phyloP scores from a whole-genome alignment of 2,888 invertebrate species.

The Podotricha telesiphe region DNA sequence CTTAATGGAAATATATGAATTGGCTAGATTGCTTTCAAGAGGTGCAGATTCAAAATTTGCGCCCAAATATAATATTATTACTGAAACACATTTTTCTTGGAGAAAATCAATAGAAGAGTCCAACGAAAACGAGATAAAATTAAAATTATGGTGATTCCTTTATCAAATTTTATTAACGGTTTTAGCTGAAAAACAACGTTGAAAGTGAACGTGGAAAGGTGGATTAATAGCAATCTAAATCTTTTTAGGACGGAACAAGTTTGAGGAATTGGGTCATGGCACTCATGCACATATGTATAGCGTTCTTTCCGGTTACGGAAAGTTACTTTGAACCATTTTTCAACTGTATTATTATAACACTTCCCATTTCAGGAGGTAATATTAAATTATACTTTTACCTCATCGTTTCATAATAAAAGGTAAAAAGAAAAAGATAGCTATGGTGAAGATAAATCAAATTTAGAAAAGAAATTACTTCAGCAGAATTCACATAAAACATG shows the following conservation, averaged over 20 bases:
- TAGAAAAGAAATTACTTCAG: no score
- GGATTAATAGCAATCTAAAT: slow-evolving; percentile 16
- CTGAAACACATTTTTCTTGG: no score
- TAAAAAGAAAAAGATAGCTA: no score
- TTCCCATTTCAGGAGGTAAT: not conserved
- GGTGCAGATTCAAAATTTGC: no score
- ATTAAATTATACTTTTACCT: not conserved
- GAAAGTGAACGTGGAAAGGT: slow-evolving; percentile 9
- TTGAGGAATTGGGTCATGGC: slow-evolving; percentile 20
- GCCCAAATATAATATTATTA: no score
- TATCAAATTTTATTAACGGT: slow-evolving; percentile 1
- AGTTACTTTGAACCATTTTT: slow-evolving; percentile 20
- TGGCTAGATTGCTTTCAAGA: no score
- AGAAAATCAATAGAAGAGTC: no score
- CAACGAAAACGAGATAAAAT: not conserved
- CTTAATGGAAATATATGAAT: no score
- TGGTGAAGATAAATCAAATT: no score
- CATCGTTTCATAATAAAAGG: no score
- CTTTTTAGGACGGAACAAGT: slow-evolving; percentile 24
- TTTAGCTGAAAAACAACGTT: slow-evolving; percentile 2
- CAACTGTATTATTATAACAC: slow-evolving; percentile 1
- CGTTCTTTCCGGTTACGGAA: slow-evolving; percentile 2
- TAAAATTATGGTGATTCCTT: slow-evolving; percentile 17
- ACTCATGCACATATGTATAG: not conserved
- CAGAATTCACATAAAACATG: no score